Base-by-base conservation (phyloP, 2,113 vertebrate species). In the Paramisgurnus dabryanus region DNA sequence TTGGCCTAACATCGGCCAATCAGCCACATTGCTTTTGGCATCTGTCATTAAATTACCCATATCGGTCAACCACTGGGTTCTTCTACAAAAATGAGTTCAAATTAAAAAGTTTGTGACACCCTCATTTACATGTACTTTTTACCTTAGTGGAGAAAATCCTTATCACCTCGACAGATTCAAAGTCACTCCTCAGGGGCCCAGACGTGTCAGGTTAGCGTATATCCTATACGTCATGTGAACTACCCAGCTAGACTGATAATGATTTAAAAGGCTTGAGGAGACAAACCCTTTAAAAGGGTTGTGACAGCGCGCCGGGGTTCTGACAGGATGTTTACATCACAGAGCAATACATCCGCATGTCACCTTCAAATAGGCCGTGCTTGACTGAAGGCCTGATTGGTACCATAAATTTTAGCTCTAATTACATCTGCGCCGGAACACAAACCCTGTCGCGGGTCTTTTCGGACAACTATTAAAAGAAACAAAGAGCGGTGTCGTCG, bases 231-330 rank as follows among this genome's bases (percentile, higher is more conserved):
- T 89, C 89, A 89, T 81, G 86, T 76, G 86, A 87, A 86, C 81
- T 67, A 87, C 87, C 87, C 83, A 78, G 88, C 83, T 76, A 63
- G 83, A 86, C 88, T 88, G 90, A 89, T 91, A 90, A 90, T 90
- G 91, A 90, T 91, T 91, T 91, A 91, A 92, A 92, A 90, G 87
- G 90, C 83, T 86, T 1, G 40, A 79, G 76, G 85, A 87, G 83
- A 87, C 88, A 85, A 87, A 89, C 82, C 85, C 85, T 89, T 88
- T 90, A 88, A 88, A 86, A 91, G 91, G 83, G 84, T 87, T 83
- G 87, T 89, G 90, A 89, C 90, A 80, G 67, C 76, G 67, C 80
- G 86, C 87, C 88, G 82, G 81, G 63, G 40, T 80, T 82, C 71
- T 77, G 58, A 78, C 78, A 80, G 66, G 75, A 69, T 57, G 76